A percentile compares a stretch with the other conserved stretches of the same genome.
Evolutionary conservation across 2,113 vertebrate genomes (phyloP).

Genomic region (Geococcyx californianus): DNA sequence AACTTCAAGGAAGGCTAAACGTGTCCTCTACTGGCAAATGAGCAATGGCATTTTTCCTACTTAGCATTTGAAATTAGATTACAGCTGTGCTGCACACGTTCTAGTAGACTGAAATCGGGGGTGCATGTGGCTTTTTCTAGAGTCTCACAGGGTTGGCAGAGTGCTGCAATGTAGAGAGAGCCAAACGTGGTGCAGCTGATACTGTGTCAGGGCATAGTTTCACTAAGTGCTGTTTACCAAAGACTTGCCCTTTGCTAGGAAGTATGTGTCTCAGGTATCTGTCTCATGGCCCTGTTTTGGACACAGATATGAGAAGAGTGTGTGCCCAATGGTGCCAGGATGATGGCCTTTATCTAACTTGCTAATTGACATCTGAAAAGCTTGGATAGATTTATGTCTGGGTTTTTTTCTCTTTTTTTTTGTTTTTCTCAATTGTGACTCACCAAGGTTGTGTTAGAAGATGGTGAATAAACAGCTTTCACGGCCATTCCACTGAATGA

Average conservation of each 20-base stretch:
- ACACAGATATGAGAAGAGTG: not conserved
- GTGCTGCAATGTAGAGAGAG: not conserved
- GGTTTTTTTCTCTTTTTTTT: not conserved
- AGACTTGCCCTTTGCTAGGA: not conserved
- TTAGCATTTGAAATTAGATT: not conserved
- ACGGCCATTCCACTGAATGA: not conserved
- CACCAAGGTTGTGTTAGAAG: not conserved
- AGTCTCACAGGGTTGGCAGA: not conserved
- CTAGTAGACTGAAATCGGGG: not conserved
- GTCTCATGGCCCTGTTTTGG: not conserved
- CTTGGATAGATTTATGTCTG: not conserved
- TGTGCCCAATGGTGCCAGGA: not conserved
- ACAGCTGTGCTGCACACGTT: not conserved
- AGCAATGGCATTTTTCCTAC: not conserved
- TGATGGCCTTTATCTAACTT: not conserved
- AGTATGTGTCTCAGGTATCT: not conserved
- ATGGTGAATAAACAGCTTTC: not conserved
- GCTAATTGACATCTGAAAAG: not conserved
- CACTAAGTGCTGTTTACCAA: not conserved
- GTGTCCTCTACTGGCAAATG: not conserved
- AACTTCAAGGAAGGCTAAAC: not conserved
- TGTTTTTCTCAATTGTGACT: not conserved
- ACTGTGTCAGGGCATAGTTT: not conserved
- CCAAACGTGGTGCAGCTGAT: not conserved
- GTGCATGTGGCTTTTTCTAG: not conserved